Evolutionary conservation across 2,113 vertebrate genomes (phyloP).

Genomic region (Tachysurus vachellii): DNA sequence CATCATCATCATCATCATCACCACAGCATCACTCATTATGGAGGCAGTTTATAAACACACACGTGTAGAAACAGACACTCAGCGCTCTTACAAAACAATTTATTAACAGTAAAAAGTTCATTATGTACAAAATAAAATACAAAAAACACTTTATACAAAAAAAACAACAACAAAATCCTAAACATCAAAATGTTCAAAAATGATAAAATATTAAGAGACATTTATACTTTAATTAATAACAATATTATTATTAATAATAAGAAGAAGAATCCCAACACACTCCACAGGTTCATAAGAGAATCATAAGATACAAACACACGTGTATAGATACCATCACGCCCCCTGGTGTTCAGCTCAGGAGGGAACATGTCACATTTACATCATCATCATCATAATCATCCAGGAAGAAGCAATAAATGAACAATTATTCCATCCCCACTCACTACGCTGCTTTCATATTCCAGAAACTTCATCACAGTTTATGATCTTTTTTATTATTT

Average conservation of each 20-base stretch:
- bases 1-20: no score
- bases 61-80: neutral
- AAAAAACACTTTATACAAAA: neutral
- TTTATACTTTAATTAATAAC: neutral
- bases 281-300: neutral
- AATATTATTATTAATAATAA: neutral
- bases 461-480: neutral
- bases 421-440: neutral
- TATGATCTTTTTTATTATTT: neutral
- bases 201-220: neutral
- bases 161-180: neutral
- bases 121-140: slow-evolving; percentile 24
- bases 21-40: neutral
- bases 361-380: neutral
- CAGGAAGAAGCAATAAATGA: neutral
- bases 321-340: neutral
- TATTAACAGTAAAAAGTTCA: slow-evolving; percentile 19
- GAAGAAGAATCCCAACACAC: neutral
- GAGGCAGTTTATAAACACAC: no score
- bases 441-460: neutral
- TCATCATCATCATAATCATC: neutral
- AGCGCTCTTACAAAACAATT: slow-evolving; percentile 6
- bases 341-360: neutral
- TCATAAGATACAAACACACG: neutral
- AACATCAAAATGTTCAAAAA: neutral